Conservation (phyloP, 2,888 invertebrate genomes). For the Ischnura elegans region DNA sequence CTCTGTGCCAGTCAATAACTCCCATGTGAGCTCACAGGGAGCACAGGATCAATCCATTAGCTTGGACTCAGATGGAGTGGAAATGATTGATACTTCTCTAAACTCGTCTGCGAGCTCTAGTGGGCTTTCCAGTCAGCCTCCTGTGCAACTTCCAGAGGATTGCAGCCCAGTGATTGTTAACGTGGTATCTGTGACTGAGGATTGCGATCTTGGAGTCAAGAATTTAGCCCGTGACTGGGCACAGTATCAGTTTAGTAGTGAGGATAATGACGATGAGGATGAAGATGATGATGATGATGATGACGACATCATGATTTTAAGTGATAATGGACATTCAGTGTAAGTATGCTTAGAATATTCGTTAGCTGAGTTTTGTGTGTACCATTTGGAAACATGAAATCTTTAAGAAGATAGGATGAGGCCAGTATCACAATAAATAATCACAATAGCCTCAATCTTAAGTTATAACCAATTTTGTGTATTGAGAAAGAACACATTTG, state of each 20-base stretch:
- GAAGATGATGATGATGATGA: not conserved
- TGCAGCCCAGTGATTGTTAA: constrained; percentile 36
- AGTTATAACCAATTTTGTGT: too few species aligned
- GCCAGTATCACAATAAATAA: too few species aligned
- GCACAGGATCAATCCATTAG: not conserved
- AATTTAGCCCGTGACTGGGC: constrained; percentile 49
- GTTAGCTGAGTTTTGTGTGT: too few species aligned
- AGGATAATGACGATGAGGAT: not conserved
- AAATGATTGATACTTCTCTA: too few species aligned
- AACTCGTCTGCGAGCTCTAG: not conserved
- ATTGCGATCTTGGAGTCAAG: not conserved
- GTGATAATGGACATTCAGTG: constrained; percentile 5
- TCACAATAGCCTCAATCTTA: too few species aligned
- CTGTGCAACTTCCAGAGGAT: not conserved
- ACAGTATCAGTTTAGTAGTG: not conserved
- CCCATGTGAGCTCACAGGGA: not conserved
- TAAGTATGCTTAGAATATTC: not conserved
- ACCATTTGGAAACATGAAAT: too few species aligned
- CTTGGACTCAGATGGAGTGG: not conserved
- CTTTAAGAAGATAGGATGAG: too few species aligned
- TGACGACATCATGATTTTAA: constrained; percentile 12
- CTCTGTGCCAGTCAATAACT: not conserved
- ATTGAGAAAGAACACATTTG: too few species aligned
- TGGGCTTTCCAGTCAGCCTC: not conserved
- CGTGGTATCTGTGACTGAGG: constrained; percentile 54